phyloP scores from a whole-genome alignment of 2,888 invertebrate species.

The Apamea epomidion region DNA sequence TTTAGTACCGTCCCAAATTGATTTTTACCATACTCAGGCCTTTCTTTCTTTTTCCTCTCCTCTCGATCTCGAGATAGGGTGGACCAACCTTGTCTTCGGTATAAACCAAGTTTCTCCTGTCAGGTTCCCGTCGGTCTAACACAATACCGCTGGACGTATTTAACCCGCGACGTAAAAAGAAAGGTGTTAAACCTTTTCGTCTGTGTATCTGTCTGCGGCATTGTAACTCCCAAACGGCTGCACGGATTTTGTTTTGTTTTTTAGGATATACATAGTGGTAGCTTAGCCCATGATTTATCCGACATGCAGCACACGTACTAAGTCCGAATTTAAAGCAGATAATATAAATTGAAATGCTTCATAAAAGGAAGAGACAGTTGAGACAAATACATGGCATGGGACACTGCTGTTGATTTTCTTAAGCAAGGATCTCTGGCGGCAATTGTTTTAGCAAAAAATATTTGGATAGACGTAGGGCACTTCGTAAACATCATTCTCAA shows the following conservation, averaged over 20 bases:
- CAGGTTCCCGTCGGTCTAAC: neutral
- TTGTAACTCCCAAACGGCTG: no score
- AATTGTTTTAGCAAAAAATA: conserved; percentile 37
- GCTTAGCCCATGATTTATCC: no score
- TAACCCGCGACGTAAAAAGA: no score
- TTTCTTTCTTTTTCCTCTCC: neutral
- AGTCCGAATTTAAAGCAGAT: neutral
- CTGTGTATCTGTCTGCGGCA: no score
- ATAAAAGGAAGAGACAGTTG: neutral
- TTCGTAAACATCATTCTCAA: conserved; percentile 72
- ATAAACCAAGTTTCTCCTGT: neutral
- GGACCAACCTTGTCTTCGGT: neutral
- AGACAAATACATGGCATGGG: neutral
- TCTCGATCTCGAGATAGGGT: neutral
- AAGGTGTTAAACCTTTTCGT: no score
- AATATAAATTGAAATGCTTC: neutral
- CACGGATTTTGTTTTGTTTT: no score
- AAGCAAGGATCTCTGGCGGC: conserved; percentile 20
- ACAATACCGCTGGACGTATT: neutral
- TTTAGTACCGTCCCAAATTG: neutral
- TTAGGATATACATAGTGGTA: neutral
- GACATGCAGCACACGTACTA: neutral
- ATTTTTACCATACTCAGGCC: no score
- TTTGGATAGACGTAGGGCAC: conserved; percentile 65
- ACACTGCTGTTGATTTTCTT: neutral